Evolutionary conservation across 2,888 invertebrate genomes (phyloP).

Genomic region (Agriopis leucophaearia): DNA sequence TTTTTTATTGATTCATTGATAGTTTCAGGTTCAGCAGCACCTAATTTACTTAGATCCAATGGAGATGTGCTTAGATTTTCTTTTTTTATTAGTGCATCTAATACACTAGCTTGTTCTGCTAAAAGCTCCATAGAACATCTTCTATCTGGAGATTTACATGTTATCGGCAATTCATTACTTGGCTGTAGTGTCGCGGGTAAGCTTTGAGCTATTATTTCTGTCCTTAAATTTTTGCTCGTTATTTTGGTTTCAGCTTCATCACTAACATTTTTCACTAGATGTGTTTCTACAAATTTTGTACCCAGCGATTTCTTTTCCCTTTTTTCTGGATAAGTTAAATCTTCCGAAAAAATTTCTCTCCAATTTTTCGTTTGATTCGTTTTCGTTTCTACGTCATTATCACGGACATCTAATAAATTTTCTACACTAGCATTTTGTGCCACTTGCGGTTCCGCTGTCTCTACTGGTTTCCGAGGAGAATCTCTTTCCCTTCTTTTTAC

Average conservation of each 20-base stretch:
- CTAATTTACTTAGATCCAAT: slow-evolving; percentile 80
- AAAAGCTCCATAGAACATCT: slow-evolving; percentile 86
- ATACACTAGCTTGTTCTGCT: slow-evolving; percentile 84
- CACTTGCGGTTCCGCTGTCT: slow-evolving; percentile 49
- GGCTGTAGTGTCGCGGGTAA: slow-evolving; percentile 45
- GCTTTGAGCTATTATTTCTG: slow-evolving; percentile 39
- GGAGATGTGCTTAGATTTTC: slow-evolving; percentile 81
- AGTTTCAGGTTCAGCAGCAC: slow-evolving; percentile 53
- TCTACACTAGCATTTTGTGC: slow-evolving; percentile 31
- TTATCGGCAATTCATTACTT: slow-evolving; percentile 34
- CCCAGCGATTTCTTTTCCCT: slow-evolving; percentile 89
- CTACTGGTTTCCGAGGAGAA: slow-evolving; percentile 73
- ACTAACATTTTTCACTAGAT: slow-evolving; percentile 88
- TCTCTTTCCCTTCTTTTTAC: slow-evolving; percentile 83
- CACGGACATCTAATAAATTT: slow-evolving; percentile 29
- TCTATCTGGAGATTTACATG: slow-evolving; percentile 71
- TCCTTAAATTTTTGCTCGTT: slow-evolving; percentile 37
- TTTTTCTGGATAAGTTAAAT: slow-evolving; percentile 80
- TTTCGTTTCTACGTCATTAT: slow-evolving; percentile 36
- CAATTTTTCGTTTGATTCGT: slow-evolving; percentile 68
- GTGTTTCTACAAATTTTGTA: slow-evolving; percentile 91
- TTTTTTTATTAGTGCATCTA: slow-evolving; percentile 83
- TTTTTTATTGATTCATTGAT: slow-evolving; percentile 51
- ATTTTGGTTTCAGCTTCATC: slow-evolving; percentile 55
- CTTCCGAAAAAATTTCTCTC: slow-evolving; percentile 88